phyloP scores from a whole-genome alignment of 2,113 vertebrate species.

The Mobula hypostoma region DNA sequence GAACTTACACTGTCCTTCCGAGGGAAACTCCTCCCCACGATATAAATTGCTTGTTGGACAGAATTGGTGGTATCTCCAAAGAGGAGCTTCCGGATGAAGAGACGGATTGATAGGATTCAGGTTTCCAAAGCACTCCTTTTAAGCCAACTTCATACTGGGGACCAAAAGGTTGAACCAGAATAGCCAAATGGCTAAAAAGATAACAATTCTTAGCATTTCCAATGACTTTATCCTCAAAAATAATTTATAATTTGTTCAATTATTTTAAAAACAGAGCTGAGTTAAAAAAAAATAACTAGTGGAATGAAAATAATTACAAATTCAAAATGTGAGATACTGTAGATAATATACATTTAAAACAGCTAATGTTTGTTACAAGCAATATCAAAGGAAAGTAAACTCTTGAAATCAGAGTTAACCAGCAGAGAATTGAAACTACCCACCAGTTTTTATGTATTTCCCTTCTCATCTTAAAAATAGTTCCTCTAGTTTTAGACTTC shows the following conservation, averaged over 20 bases:
- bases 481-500: background rate
- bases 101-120: slow-evolving; percentile 44
- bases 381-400: no score
- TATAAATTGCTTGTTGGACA: slow-evolving; percentile 89
- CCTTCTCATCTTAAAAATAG: no score
- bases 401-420: no score
- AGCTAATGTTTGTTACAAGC: no score
- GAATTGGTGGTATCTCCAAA: slow-evolving; percentile 69
- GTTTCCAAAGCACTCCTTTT: slow-evolving; percentile 62
- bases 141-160: slow-evolving; percentile 87
- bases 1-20: slow-evolving; percentile 80
- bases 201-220: background rate
- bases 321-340: no score
- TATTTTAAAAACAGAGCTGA: background rate
- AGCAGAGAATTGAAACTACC: no score
- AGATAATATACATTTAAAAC: no score
- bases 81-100: slow-evolving; percentile 40
- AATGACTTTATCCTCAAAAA: background rate
- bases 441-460: no score
- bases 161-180: slow-evolving; percentile 81
- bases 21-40: slow-evolving; percentile 84
- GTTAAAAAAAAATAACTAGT: no score
- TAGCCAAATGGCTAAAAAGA: slow-evolving; percentile 70
- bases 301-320: no score
- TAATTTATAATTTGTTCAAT: background rate